A percentile compares a stretch with the other conserved stretches of the same genome.
phyloP scores from a whole-genome alignment of 2,113 vertebrate genomes.

The Pygoscelis adeliae region DNA sequence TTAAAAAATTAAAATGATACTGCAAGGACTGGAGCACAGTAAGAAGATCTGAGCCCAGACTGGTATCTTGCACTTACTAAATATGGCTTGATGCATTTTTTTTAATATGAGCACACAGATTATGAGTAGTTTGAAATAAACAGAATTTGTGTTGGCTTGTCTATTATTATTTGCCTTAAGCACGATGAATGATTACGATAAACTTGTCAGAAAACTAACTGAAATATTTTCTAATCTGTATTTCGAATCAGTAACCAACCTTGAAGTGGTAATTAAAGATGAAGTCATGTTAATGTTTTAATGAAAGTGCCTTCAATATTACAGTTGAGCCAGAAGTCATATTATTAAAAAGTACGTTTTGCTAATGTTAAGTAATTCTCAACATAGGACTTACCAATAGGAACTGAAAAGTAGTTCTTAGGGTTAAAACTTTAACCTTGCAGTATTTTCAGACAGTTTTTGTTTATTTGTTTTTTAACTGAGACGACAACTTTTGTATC shows the following conservation, averaged over 20 bases:
- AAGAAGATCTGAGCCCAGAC: neutral
- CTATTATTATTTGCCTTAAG: constrained; percentile 2
- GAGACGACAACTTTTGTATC: neutral
- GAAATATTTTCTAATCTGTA: constrained; percentile 16
- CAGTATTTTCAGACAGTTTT: neutral
- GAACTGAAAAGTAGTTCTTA: neutral
- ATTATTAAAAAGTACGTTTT: neutral
- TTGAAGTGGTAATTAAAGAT: constrained; percentile 38
- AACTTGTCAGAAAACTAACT: constrained; percentile 1
- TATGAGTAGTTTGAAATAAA: neutral
- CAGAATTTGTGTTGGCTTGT: neutral
- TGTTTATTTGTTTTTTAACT: neutral
- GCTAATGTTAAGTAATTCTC: neutral
- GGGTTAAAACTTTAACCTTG: neutral
- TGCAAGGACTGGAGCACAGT: neutral
- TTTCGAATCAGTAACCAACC: constrained; percentile 9
- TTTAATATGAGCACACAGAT: neutral
- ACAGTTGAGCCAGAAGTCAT: constrained; percentile 3
- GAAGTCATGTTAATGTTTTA: constrained; percentile 15
- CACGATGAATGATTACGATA: neutral
- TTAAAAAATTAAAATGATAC: neutral
- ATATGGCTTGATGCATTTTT: neutral
- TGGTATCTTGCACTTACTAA: neutral
- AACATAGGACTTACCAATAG: neutral
- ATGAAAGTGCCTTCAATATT: neutral